Evolutionary conservation across 2,797 vertebrate genomes (phyloP).

Genomic region (Sebastes oblongus): DNA sequence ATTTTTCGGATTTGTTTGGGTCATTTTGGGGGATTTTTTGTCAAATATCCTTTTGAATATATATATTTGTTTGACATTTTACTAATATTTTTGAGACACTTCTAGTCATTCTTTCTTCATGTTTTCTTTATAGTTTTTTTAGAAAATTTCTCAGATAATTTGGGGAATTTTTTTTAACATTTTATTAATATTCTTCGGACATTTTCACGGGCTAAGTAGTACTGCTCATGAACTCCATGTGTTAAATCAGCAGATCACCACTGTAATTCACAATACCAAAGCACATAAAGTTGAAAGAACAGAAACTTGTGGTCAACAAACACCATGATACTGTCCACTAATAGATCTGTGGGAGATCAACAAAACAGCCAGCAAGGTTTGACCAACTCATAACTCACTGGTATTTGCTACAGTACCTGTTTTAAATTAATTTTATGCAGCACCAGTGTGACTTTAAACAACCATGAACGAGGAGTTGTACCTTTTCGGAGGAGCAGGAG

Average conservation of each 20-base stretch:
- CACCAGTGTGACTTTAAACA: not conserved
- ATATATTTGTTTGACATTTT: no score
- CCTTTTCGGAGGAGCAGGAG: constrained; percentile 88
- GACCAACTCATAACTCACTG: no score
- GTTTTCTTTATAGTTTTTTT: not conserved
- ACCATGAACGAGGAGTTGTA: constrained; percentile 53
- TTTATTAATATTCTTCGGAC: not conserved
- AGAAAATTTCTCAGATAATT: no score
- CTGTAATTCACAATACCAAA: not conserved
- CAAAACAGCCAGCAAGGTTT: not conserved
- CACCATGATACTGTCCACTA: not conserved
- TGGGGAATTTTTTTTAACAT: no score
- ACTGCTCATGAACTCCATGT: not conserved
- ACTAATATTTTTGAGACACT: no score
- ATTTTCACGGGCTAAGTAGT: not conserved
- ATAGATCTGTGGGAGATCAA: not conserved
- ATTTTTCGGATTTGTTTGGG: no score
- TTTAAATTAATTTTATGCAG: not conserved
- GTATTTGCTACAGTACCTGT: no score
- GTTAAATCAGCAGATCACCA: not conserved
- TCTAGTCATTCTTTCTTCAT: not conserved
- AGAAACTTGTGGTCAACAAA: not conserved
- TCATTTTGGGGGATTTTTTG: no score
- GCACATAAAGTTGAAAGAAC: not conserved
- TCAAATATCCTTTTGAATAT: no score